phyloP scores from a whole-genome alignment of 2,888 invertebrate species.

The Cheilosia soror region DNA sequence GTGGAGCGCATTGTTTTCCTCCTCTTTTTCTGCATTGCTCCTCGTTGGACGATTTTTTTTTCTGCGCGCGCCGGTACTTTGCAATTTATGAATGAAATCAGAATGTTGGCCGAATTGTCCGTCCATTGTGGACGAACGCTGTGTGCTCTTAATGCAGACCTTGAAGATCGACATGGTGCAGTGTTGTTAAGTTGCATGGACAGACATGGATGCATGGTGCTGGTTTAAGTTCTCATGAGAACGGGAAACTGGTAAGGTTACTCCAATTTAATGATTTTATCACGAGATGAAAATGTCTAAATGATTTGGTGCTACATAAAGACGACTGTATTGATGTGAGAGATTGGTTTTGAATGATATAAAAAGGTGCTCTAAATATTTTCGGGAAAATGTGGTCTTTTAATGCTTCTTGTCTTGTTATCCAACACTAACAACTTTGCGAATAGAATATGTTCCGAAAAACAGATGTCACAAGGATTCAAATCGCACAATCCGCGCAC shows the following conservation, averaged over 20 bases:
- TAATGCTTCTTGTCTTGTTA: too few species aligned
- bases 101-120: slow-evolving; percentile 67
- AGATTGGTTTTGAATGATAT: slow-evolving; percentile 30
- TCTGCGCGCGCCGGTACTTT: slow-evolving; percentile 58
- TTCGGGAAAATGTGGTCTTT: background rate
- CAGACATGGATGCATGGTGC: background rate
- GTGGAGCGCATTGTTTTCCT: slow-evolving; percentile 67
- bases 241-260: slow-evolving; percentile 60
- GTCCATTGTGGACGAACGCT: slow-evolving; percentile 48
- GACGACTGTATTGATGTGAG: slow-evolving; percentile 17
- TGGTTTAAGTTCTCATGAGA: slow-evolving; percentile 58
- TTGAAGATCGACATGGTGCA: slow-evolving; percentile 51
- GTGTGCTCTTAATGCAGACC: slow-evolving; percentile 53
- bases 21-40: slow-evolving; percentile 23
- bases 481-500: too few species aligned
- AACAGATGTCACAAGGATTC: too few species aligned
- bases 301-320: slow-evolving; percentile 34
- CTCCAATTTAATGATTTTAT: slow-evolving; percentile 57
- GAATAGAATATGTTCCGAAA: too few species aligned
- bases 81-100: slow-evolving; percentile 74
- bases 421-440: too few species aligned
- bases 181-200: slow-evolving; percentile 39
- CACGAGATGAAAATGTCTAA: slow-evolving; percentile 56
- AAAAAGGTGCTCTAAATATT: background rate
- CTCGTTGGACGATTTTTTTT: slow-evolving; percentile 22